Conservation (phyloP, 2,797 vertebrate genomes). For the Ispidina picta region DNA sequence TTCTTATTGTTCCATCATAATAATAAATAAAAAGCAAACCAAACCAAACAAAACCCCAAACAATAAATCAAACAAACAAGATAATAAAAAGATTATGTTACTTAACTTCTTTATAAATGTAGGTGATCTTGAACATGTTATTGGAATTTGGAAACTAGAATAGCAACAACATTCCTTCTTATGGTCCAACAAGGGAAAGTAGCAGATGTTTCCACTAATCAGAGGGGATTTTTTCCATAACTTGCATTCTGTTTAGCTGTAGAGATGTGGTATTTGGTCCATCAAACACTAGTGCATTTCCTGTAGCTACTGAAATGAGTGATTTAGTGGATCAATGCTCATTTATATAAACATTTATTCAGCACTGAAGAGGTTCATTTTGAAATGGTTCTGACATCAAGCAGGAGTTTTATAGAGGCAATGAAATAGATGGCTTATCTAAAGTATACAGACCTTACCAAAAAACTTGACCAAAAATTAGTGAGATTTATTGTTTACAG, state of each 20-base stretch:
- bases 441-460: background rate
- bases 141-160: background rate
- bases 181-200: background rate
- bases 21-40: rapidly evolving
- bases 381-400: background rate
- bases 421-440: background rate
- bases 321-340: background rate
- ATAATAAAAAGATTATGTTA: background rate
- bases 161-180: background rate
- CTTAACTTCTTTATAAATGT: background rate
- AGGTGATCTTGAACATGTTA: background rate
- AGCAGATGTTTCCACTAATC: background rate
- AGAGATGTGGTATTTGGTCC: background rate
- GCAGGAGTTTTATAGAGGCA: background rate
- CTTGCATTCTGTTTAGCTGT: background rate
- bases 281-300: background rate
- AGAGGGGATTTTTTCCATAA: background rate
- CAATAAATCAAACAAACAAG: too few relatives aligned
- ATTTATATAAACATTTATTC: background rate
- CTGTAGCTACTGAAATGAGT: background rate
- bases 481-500: background rate
- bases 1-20: background rate
- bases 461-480: background rate
- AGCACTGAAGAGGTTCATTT: background rate
- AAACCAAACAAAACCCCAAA: background rate